Base-by-base conservation (phyloP, 2,888 invertebrate genomes). In the Gonocerus acuteangulatus region DNA sequence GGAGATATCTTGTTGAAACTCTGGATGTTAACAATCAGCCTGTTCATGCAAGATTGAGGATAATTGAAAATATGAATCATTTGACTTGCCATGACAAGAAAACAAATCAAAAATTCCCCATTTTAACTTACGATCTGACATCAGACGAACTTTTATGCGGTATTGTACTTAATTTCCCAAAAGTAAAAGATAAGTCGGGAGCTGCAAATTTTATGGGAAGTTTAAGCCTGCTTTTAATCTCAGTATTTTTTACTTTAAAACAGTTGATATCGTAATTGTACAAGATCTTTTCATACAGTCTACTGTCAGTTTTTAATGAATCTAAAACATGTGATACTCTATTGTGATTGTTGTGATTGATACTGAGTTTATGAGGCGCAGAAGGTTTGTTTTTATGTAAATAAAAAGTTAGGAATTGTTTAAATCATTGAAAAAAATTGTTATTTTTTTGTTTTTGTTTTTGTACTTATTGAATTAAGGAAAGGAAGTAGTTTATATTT, bases 91-190 rank as follows among this genome's bases (percentile, higher is more conserved):
- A 47, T 23, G 45, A 65, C 23, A 34, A 36, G 9, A 48, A 48
- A 19, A 52, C 61, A 13, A 60, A 60, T 18, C 47, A 57, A 13
- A 54, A 57, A 27, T 44, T 52, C 18, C 60, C 60, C 15, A 34
- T 65, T 9, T 32, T 65, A n/a, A 61, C 63, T n/a, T 61, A 58
- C 21, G 65, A 65, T 19, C 22, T 65, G 16, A 65, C 61, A 13
- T 61, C 42, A 19, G 65, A 65, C 32, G 57, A 57, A 19, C 21
- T 23, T 11, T 19, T 47, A 3, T 57, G 57, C 11, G 57, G 23
- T 4, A 36, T 32, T n/a, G 47, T 57, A 15, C 54, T 54, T 6
- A 54, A 54, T n/a, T 32, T 54, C 13, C 54, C 54, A 2, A 39
- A 42, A 54, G 54, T 54, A 7, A 39, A 27, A 2, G 19, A 27